Evolutionary conservation across 2,113 vertebrate species (phyloP).

Genomic region (Gulo gulo): DNA sequence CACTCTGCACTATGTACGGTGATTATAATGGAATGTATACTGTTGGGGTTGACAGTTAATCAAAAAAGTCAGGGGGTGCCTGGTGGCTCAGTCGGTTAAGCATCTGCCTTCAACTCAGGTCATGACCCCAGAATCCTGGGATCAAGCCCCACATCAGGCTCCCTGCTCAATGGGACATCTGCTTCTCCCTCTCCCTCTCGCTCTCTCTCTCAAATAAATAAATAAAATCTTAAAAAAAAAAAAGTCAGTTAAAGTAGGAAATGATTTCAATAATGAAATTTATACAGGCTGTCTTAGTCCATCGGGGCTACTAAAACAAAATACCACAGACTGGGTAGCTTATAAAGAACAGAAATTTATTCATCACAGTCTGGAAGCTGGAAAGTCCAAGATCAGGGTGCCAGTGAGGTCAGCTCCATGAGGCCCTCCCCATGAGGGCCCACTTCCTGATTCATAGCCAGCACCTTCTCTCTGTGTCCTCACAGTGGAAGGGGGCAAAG

Average conservation of each 20-base stretch:
- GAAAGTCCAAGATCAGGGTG: background rate
- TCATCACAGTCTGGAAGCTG: background rate
- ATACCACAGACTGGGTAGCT: background rate
- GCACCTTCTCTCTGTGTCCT: background rate
- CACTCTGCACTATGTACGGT: background rate
- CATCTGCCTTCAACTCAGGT: background rate
- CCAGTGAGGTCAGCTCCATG: background rate
- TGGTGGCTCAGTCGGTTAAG: background rate
- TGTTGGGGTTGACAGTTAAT: background rate
- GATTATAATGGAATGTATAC: background rate
- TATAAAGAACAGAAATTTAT: background rate
- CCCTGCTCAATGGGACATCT: background rate
- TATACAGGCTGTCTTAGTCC: background rate
- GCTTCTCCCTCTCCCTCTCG: background rate
- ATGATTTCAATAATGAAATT: background rate
- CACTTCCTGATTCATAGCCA: background rate
- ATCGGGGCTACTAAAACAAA: background rate
- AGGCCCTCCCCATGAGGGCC: too few relatives aligned
- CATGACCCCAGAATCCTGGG: background rate
- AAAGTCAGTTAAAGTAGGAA: background rate
- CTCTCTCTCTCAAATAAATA: background rate
- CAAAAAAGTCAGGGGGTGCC: background rate
- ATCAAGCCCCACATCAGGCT: background rate
- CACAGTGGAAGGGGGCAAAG: background rate
- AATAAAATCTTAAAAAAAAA: background rate